Conservation (phyloP, 2,888 invertebrate species). For the Orthosia cruda region DNA sequence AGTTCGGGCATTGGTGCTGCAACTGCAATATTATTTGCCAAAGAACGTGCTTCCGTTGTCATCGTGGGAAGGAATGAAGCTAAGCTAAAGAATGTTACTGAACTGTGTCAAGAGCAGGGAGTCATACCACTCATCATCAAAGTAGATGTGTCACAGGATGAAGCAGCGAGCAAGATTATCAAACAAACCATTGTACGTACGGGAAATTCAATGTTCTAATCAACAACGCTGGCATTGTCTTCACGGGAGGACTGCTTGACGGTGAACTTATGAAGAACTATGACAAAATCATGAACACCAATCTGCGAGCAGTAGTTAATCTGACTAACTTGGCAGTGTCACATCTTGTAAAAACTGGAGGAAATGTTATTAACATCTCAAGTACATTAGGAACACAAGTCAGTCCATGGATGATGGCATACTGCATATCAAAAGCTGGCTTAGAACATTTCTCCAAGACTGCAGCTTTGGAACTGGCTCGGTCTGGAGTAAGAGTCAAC, state of each 20-base stretch:
- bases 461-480: slow-evolving; percentile 93
- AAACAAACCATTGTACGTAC: slow-evolving; percentile 64
- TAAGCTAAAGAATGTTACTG: slow-evolving; percentile 68
- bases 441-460: slow-evolving; percentile 94
- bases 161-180: slow-evolving; percentile 60
- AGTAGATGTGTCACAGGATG: slow-evolving; percentile 62
- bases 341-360: slow-evolving; percentile 62
- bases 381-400: slow-evolving; percentile 24
- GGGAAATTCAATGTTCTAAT: slow-evolving; percentile 70
- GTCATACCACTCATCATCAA: slow-evolving; percentile 52
- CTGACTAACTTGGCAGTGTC: slow-evolving; percentile 61
- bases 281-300: slow-evolving; percentile 63
- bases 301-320: slow-evolving; percentile 56
- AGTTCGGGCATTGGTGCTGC: slow-evolving; percentile 82
- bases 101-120: slow-evolving; percentile 37
- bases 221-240: slow-evolving; percentile 67
- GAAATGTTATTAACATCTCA: slow-evolving; percentile 70
- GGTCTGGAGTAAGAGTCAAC: slow-evolving; percentile 93
- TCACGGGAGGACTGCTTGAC: slow-evolving; percentile 26
- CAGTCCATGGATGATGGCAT: slow-evolving; percentile 6
- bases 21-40: slow-evolving; percentile 74
- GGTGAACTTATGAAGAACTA: slow-evolving; percentile 55
- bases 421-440: slow-evolving; percentile 50
- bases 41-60: slow-evolving; percentile 74
- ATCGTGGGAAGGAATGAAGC: slow-evolving; percentile 75